Base-by-base conservation (phyloP, 2,113 vertebrate genomes). In the Maccullochella peelii region DNA sequence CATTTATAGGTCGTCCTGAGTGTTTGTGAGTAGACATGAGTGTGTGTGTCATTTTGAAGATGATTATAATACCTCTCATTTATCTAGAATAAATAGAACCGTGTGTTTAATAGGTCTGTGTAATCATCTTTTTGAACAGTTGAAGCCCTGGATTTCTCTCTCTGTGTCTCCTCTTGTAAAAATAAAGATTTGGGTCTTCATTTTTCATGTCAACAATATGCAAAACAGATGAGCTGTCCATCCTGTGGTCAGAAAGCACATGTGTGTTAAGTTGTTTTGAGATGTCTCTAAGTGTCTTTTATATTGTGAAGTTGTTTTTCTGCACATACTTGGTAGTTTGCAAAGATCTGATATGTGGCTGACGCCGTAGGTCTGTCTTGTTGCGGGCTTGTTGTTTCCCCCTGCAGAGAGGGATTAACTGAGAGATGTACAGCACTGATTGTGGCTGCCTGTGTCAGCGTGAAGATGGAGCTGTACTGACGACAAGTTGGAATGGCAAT, bases 211-310 rank as follows among this genome's bases (percentile, higher is more conserved):
- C 27, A 44, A 16, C 82, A 12, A 82, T 72, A 83, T 89, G 16
- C 71, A 84, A 89, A 90, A 59, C 91, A 90, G 80, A 79, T 62
- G 57, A 6, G 4, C 21, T 40, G 79, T 52, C 65, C 25, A 54
- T 79, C 54, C 72, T 83, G 88, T 40, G 84, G 80, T 83, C 52
- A 42, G 40, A 80, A 57, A 10, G 30, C 71, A 27, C 44, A n/a
- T 38, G 20, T 58, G 36, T 54, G 63, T 69, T 42, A 71, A 76
- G 66, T 68, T 79, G 57, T 79, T 69, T 71, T 25, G 27, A 69
- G 44, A 73, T 69, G 81, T 80, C 38, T 77, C 21, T n/a, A 44
- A 80, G 27, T 59, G 42, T 65, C 15, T 50, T 16, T 68, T 80
- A 66, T 63, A 61, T 59, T 44, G 30, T 21, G 44, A 6, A 36